A percentile compares a stretch with the other conserved stretches of the same genome.
phyloP scores from a whole-genome alignment of 2,113 vertebrate species.

The Atractosteus spatula region DNA sequence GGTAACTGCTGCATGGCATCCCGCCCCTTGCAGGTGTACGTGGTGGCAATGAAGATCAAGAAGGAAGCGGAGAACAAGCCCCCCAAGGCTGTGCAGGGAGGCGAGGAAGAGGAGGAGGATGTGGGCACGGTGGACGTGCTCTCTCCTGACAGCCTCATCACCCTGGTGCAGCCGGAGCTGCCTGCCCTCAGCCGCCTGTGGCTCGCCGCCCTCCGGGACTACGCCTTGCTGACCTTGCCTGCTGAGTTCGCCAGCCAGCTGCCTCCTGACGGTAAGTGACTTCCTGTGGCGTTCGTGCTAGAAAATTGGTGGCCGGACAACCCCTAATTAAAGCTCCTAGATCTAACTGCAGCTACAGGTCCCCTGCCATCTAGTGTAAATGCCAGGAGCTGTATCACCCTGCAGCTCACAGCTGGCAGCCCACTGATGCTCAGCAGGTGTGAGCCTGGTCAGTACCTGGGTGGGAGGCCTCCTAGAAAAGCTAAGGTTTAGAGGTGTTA shows the following conservation, averaged over 20 bases:
- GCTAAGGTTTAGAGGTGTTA: too few relatives aligned
- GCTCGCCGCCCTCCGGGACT: constrained; percentile 90
- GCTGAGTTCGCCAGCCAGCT: constrained; percentile 96
- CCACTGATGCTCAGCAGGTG: too few relatives aligned
- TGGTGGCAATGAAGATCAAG: constrained; percentile 95
- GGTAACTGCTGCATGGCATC: neutral
- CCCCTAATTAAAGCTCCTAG: too few relatives aligned
- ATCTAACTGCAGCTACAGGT: too few relatives aligned
- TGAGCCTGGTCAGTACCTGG: too few relatives aligned
- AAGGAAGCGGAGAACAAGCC: constrained; percentile 84
- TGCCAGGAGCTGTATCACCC: too few relatives aligned
- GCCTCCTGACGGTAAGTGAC: constrained; percentile 84
- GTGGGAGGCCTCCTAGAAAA: too few relatives aligned
- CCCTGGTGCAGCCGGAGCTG: constrained; percentile 88
- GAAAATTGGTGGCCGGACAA: too few relatives aligned
- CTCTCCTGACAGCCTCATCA: constrained; percentile 93
- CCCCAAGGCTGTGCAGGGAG: constrained; percentile 62
- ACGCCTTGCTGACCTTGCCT: constrained; percentile 91
- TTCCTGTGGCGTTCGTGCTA: neutral
- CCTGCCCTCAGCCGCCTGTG: constrained; percentile 89
- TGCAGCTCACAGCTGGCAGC: too few relatives aligned
- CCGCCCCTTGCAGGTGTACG: constrained; percentile 76
- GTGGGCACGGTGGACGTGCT: constrained; percentile 72
- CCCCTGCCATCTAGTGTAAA: too few relatives aligned
- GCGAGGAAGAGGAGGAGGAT: constrained; percentile 83